phyloP scores from a whole-genome alignment of 2,797 vertebrate species.

The Lagorchestes hirsutus region DNA sequence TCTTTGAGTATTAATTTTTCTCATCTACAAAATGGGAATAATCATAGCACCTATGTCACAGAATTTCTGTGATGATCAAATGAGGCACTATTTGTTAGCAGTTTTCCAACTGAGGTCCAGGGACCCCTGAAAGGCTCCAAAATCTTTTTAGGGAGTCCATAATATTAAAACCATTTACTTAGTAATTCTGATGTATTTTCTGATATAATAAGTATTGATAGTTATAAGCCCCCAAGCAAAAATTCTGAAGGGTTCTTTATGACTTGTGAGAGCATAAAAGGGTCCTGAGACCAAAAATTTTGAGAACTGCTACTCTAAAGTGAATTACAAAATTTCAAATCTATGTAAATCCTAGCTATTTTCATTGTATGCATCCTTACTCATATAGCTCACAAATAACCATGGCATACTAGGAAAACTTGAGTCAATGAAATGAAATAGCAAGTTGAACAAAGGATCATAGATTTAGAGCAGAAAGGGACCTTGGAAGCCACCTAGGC shows the following conservation, averaged over 20 bases:
- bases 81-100: background rate
- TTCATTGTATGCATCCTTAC: background rate
- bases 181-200: background rate
- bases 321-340: background rate
- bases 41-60: background rate
- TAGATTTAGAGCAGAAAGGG: background rate
- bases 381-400: background rate
- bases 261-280: background rate
- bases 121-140: background rate
- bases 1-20: background rate
- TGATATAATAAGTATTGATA: background rate
- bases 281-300: background rate
- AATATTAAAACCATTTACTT: background rate
- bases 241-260: background rate
- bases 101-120: background rate
- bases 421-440: background rate
- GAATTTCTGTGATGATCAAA: background rate
- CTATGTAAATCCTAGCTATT: background rate
- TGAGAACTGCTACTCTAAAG: background rate
- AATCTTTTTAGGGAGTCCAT: background rate
- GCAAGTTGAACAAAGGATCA: background rate
- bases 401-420: background rate
- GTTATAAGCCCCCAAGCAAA: background rate
- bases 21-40: background rate
- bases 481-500: no score